Evolutionary conservation across 2,113 vertebrate genomes (phyloP).

Genomic region (Tachycineta bicolor): DNA sequence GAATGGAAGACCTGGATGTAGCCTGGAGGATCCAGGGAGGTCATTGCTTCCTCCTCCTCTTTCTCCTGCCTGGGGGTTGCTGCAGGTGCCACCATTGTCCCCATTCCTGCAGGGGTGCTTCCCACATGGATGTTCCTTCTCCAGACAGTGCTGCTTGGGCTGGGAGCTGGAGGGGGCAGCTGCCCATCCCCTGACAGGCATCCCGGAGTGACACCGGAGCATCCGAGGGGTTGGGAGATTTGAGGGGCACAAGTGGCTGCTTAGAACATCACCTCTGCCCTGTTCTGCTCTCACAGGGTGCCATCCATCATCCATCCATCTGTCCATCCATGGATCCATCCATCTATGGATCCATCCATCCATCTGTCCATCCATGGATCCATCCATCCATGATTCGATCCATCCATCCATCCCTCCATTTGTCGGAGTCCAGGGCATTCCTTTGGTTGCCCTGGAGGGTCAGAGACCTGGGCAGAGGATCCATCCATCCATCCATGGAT

Average conservation of each 20-base stretch:
- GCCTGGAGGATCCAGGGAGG: not conserved
- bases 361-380: not conserved
- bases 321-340: not conserved
- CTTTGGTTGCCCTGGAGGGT: too few species aligned
- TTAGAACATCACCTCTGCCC: not conserved
- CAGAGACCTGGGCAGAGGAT: too few species aligned
- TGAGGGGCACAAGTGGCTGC: not conserved
- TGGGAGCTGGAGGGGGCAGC: not conserved
- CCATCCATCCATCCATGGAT: too few species aligned
- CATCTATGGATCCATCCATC: not conserved
- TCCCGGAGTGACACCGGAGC: accelerated
- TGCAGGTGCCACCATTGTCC: not conserved
- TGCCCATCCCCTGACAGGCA: not conserved
- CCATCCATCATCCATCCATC: not conserved
- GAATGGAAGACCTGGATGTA: not conserved
- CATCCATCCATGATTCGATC: not conserved
- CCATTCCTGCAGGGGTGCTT: accelerated
- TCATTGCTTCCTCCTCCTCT: not conserved
- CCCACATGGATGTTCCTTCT: not conserved
- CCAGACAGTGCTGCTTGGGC: not conserved
- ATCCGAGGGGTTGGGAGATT: accelerated
- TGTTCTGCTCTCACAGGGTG: not conserved
- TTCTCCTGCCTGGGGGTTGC: not conserved
- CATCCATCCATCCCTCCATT: too few species aligned
- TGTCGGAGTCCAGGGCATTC: too few species aligned